Percentiles rank a stretch among this genome's conserved stretches.
Conservation (phyloP, 2,797 vertebrate species). For the Aphelocoma californica region DNA sequence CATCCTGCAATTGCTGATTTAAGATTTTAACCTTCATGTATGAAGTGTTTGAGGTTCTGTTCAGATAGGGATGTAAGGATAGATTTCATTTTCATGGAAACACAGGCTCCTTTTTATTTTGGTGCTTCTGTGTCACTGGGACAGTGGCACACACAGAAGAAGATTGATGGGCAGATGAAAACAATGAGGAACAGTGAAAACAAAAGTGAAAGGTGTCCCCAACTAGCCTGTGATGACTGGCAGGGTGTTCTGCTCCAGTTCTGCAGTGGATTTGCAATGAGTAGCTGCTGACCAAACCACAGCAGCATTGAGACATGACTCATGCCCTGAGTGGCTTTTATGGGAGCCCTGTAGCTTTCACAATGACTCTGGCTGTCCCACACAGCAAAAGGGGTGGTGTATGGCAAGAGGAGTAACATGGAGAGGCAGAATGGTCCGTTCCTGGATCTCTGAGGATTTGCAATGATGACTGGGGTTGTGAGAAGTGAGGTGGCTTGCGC, state of each 20-base stretch:
- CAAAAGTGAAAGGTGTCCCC: slow-evolving; percentile 78
- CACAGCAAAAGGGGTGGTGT: neutral
- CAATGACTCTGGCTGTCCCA: neutral
- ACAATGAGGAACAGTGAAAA: slow-evolving; percentile 75
- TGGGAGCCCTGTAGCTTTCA: neutral
- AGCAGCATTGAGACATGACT: neutral
- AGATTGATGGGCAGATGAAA: slow-evolving; percentile 76
- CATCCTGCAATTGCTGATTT: neutral
- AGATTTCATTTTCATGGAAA: slow-evolving; percentile 70
- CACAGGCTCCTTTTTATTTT: slow-evolving; percentile 67
- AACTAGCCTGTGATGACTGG: neutral
- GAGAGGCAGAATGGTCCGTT: neutral
- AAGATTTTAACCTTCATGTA: neutral
- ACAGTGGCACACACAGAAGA: slow-evolving; percentile 75
- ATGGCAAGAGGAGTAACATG: neutral
- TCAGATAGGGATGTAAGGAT: slow-evolving; percentile 68
- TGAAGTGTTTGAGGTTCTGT: slow-evolving; percentile 43
- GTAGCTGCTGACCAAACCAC: neutral
- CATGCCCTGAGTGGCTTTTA: neutral
- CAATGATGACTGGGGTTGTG: neutral
- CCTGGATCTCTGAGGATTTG: neutral
- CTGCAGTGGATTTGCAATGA: neutral
- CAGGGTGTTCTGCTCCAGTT: neutral
- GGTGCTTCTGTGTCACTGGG: slow-evolving; percentile 71
- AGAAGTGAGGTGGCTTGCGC: neutral